Evolutionary conservation across 2,888 invertebrate species (phyloP).

Genomic region (Chloromyia formosa): DNA sequence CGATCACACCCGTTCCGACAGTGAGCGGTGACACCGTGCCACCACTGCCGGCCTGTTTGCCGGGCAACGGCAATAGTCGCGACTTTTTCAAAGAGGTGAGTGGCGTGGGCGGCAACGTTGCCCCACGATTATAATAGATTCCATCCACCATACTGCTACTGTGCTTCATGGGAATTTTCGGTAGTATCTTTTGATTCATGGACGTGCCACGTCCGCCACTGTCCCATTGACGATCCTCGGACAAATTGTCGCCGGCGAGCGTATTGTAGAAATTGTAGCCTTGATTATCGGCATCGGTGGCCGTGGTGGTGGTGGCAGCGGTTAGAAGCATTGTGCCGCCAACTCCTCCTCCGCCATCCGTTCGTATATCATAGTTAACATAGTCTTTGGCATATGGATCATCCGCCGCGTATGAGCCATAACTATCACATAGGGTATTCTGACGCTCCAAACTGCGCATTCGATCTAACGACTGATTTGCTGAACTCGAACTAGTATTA

Average conservation of each 20-base stretch:
- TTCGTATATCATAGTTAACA: constrained; percentile 50
- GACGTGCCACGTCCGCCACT: constrained; percentile 67
- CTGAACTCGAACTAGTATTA: constrained; percentile 49
- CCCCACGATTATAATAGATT: constrained; percentile 55
- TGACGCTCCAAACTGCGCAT: constrained; percentile 83
- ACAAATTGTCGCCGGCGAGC: constrained; percentile 66
- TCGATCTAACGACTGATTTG: constrained; percentile 57
- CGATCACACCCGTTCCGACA: constrained; percentile 33
- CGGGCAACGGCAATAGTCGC: constrained; percentile 55
- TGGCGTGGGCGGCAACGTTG: constrained; percentile 50
- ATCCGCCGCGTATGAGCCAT: constrained; percentile 48
- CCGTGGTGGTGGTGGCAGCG: too few relatives aligned
- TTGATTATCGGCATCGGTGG: constrained; percentile 10
- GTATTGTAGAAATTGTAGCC: constrained; percentile 46
- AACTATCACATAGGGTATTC: constrained; percentile 79
- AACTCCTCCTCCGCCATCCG: constrained; percentile 23
- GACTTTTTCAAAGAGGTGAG: constrained; percentile 49
- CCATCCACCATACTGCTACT: constrained; percentile 58
- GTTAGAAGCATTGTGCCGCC: background rate
- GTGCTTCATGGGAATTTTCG: constrained; percentile 55
- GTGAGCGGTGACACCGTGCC: background rate
- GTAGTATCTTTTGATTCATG: constrained; percentile 55
- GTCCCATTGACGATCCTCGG: constrained; percentile 78
- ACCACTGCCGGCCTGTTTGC: background rate
- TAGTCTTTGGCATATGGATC: constrained; percentile 64